Evolutionary conservation across 2,888 invertebrate species (phyloP).

Genomic region (Ypsolopha scabrella): DNA sequence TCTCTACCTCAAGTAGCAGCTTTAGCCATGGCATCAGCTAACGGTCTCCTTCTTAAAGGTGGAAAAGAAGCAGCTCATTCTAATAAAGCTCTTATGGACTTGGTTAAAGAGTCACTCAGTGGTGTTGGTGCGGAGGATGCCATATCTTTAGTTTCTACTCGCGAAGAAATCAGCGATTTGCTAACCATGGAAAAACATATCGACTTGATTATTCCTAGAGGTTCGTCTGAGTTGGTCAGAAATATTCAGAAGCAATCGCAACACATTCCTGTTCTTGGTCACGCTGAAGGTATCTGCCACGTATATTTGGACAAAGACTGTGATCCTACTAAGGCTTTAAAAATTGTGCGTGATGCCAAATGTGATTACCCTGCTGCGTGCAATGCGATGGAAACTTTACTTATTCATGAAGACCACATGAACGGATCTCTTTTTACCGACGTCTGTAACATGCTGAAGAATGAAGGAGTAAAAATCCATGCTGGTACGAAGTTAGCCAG

Average conservation of each 20-base stretch:
- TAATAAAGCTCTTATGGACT: constrained; percentile 90
- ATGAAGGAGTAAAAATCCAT: constrained; percentile 89
- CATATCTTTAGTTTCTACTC: constrained; percentile 91
- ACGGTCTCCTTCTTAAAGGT: constrained; percentile 95
- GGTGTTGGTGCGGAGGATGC: constrained; percentile 88
- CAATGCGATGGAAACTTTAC: constrained; percentile 98
- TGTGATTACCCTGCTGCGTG: constrained; percentile 99
- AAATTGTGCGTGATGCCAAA: constrained; percentile 93
- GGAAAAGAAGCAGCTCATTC: constrained; percentile 96
- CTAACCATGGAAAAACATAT: constrained; percentile 96
- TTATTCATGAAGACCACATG: constrained; percentile 91
- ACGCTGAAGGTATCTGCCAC: constrained; percentile 98
- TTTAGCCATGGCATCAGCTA: constrained; percentile 95
- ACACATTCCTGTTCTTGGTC: constrained; percentile 97
- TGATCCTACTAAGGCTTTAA: constrained; percentile 85
- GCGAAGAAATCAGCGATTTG: constrained; percentile 97
- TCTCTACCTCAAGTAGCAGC: constrained; percentile 98
- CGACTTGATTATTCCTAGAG: constrained; percentile 97
- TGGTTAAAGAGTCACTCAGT: constrained; percentile 90
- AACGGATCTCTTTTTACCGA: constrained; percentile 77
- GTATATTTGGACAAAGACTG: constrained; percentile 96
- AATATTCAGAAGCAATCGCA: constrained; percentile 89
- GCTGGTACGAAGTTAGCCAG: constrained; percentile 89
- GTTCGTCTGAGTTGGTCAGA: constrained; percentile 92
- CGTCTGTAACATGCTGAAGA: constrained; percentile 91